phyloP scores from a whole-genome alignment of 2,888 invertebrate genomes.

The Drosophila maculinotata region DNA sequence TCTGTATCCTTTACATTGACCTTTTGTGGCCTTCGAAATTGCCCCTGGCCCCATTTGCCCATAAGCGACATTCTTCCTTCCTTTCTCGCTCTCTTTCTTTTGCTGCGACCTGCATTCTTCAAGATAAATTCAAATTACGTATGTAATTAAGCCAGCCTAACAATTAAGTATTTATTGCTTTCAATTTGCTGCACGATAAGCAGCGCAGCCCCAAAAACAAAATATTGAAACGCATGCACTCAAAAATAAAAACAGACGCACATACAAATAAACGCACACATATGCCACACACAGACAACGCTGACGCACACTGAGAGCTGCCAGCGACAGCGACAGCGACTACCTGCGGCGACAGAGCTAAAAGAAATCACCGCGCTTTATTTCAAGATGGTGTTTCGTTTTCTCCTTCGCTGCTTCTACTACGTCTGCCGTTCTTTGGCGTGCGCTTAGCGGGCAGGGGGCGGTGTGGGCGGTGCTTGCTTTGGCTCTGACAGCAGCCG shows the following conservation, averaged over 20 bases:
- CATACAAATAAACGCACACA: constrained; percentile 16
- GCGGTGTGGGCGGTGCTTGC: constrained; percentile 9
- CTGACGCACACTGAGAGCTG: constrained; percentile 23
- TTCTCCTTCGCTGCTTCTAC: not conserved
- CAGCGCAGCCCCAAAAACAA: constrained; percentile 10
- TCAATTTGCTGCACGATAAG: constrained; percentile 71
- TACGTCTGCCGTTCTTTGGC: constrained; percentile 20
- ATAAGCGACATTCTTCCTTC: not conserved
- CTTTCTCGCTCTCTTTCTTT: constrained; percentile 1
- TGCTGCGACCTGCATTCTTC: constrained; percentile 34
- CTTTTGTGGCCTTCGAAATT: constrained; percentile 48
- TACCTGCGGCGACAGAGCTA: constrained; percentile 57
- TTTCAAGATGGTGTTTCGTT: constrained; percentile 54
- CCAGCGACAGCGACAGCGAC: constrained; percentile 28
- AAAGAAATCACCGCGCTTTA: constrained; percentile 64
- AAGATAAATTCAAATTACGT: constrained; percentile 71
- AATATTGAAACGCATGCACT: constrained; percentile 32
- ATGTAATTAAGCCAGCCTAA: constrained; percentile 68
- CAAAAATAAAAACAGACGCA: too few relatives aligned
- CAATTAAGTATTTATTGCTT: constrained; percentile 78
- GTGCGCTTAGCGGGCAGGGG: constrained; percentile 16
- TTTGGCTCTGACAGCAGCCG: constrained; percentile 28
- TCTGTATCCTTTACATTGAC: constrained; percentile 54
- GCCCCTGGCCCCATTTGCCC: constrained; percentile 38
- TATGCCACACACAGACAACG: constrained; percentile 1